These are phyloP conservation scores for Murina feae DNA, from an alignment of 2,113 vertebrate species.

Conservation along the genomic window DNA sequence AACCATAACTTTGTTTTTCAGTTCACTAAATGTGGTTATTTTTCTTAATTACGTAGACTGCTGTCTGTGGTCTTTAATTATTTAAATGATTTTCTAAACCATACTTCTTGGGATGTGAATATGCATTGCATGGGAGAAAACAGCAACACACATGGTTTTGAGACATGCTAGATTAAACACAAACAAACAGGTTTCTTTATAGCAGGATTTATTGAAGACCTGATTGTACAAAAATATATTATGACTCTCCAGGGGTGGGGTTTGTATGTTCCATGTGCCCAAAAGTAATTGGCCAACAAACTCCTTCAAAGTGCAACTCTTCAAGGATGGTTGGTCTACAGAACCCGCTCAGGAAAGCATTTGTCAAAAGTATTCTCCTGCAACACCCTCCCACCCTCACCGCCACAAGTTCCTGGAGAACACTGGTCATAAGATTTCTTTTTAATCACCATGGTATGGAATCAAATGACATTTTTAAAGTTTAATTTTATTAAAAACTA, in stretches of 20 bases:
- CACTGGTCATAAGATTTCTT: background rate
- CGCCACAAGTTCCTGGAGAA: background rate
- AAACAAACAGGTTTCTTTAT: background rate
- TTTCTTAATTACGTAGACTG: background rate
- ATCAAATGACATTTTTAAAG: background rate
- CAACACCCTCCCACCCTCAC: background rate
- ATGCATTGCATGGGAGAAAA: background rate
- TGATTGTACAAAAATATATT: conserved; percentile 15
- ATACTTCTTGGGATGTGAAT: background rate
- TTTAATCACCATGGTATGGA: background rate
- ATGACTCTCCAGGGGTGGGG: background rate
- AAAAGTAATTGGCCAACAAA: background rate
- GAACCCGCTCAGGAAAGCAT: background rate
- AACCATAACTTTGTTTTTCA: background rate
- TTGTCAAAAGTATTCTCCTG: background rate
- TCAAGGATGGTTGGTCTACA: background rate
- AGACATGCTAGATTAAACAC: conserved; percentile 4
- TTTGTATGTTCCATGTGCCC: background rate
- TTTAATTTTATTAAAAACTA: conserved; percentile 15
- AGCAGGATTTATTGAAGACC: background rate
- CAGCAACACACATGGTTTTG: background rate
- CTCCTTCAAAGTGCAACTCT: background rate
- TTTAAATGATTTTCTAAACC: conserved; percentile 2
- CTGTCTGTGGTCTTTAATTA: background rate
- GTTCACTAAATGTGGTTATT: background rate